Evolutionary conservation across 2,797 vertebrate genomes (phyloP).

Genomic region (Ctenochaetus hawaiiensis): DNA sequence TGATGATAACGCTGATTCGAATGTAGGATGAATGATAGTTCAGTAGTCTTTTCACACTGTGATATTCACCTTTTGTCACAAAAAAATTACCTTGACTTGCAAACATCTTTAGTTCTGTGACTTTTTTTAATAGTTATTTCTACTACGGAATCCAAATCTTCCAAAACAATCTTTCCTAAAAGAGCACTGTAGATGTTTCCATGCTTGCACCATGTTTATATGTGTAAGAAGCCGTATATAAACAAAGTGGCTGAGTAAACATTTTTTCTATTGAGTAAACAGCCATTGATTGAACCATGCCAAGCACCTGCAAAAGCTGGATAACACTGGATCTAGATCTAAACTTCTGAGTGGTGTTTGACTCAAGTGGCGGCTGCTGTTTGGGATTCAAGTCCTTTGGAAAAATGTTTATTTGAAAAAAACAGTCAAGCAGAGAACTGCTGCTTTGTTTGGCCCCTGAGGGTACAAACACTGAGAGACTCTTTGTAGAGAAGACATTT

Average conservation of each 20-base stretch:
- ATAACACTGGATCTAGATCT: conserved; percentile 48
- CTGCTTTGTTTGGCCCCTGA: conserved; percentile 66
- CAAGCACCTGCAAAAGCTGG: conserved; percentile 80
- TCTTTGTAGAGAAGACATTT: conserved; percentile 67
- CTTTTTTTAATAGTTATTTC: conserved; percentile 41
- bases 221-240: conserved; percentile 62
- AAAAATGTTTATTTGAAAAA: conserved; percentile 81
- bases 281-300: conserved; percentile 69
- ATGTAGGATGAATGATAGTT: background rate
- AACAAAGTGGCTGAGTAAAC: conserved; percentile 73
- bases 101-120: conserved; percentile 9
- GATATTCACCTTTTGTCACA: conserved; percentile 21
- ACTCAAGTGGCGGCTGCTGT: conserved; percentile 79
- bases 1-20: background rate
- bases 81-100: conserved; percentile 17
- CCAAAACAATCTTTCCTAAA: conserved; percentile 42
- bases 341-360: conserved; percentile 77
- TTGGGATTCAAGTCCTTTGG: conserved; percentile 80
- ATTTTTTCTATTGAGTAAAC: conserved; percentile 76
- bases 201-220: conserved; percentile 69
- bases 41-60: conserved; percentile 8
- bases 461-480: conserved; percentile 60
- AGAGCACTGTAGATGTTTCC: conserved; percentile 57
- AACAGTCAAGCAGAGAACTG: conserved; percentile 65
- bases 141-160: conserved; percentile 49